A percentile compares a stretch with the other conserved stretches of the same genome.
Evolutionary conservation across 2,888 invertebrate genomes (phyloP).

Genomic region (Drosophila dives): DNA sequence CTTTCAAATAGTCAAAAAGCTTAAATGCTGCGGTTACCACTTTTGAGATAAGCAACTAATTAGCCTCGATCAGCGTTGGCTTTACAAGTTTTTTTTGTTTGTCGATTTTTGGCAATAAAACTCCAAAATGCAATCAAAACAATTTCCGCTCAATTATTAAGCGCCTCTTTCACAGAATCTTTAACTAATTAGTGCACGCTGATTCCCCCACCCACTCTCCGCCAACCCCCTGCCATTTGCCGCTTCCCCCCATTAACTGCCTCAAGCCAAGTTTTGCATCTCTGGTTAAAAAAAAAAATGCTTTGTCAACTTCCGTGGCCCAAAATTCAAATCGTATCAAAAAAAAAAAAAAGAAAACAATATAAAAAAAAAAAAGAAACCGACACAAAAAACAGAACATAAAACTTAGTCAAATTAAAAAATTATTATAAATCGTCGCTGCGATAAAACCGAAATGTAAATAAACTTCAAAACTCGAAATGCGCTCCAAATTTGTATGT

Average conservation of each 20-base stretch:
- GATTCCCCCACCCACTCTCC: background rate
- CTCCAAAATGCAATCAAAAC: conserved; percentile 65
- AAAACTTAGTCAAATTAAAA: conserved; percentile 33
- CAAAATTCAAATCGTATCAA: conserved; percentile 49
- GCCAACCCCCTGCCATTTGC: background rate
- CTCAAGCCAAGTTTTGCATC: conserved; percentile 34
- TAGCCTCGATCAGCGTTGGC: conserved; percentile 41
- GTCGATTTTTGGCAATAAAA: conserved; percentile 47
- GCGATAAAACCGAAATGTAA: conserved; percentile 69
- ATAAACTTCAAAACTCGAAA: conserved; percentile 68
- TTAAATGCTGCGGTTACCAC: conserved; percentile 20
- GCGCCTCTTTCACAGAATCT: conserved; percentile 39
- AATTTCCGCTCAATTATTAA: conserved; percentile 76
- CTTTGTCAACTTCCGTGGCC: conserved; percentile 75
- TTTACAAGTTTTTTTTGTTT: background rate
- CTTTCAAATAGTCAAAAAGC: conserved; percentile 38
- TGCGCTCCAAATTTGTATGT: conserved; percentile 71
- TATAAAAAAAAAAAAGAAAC: conserved; percentile 12
- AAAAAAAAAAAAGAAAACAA: background rate
- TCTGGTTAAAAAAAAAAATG: conserved; percentile 38
- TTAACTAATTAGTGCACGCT: conserved; percentile 70
- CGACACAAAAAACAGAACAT: conserved; percentile 17
- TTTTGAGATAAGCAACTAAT: conserved; percentile 41
- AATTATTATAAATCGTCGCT: conserved; percentile 69
- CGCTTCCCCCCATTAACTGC: background rate